A percentile compares a stretch with the other conserved stretches of the same genome.
These are phyloP conservation scores for Neelides folsomi DNA, from an alignment of 2,888 invertebrate species.

Conservation along the genomic window DNA sequence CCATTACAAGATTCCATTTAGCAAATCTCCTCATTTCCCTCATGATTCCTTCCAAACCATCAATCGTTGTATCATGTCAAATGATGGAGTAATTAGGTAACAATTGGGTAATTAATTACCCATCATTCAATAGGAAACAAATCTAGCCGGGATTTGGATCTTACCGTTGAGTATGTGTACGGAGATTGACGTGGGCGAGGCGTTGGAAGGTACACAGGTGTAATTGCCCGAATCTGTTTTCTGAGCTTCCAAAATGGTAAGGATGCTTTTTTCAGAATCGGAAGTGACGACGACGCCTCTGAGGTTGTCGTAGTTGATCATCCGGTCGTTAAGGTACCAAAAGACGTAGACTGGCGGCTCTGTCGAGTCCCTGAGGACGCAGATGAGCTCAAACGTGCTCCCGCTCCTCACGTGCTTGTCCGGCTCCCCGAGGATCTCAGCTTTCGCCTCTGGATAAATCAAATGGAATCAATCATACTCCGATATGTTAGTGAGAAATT, in stretches of 20 bases:
- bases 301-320: constrained; percentile 67
- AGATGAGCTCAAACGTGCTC: constrained; percentile 65
- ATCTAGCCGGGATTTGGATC: constrained; percentile 8
- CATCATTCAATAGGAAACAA: neutral
- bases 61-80: neutral
- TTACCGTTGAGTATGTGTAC: constrained; percentile 38
- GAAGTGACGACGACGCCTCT: constrained; percentile 44
- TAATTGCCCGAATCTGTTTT: constrained; percentile 48
- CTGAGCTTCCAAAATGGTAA: constrained; percentile 43
- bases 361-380: constrained; percentile 68
- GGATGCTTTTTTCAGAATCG: constrained; percentile 35
- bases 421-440: constrained; percentile 69
- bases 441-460: constrained; percentile 58
- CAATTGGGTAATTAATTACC: neutral
- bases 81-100: constrained; percentile 1
- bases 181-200: constrained; percentile 36
- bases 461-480: neutral
- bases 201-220: constrained; percentile 37
- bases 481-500: too few species aligned
- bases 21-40: too few species aligned
- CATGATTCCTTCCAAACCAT: too few species aligned
- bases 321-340: constrained; percentile 69
- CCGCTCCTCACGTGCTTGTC: constrained; percentile 80
- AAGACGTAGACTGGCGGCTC: constrained; percentile 71
- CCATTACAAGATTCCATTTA: too few species aligned